A percentile compares a stretch with the other conserved stretches of the same genome.
phyloP scores from a whole-genome alignment of 2,888 invertebrate species.

The Zelleria hepariella region DNA sequence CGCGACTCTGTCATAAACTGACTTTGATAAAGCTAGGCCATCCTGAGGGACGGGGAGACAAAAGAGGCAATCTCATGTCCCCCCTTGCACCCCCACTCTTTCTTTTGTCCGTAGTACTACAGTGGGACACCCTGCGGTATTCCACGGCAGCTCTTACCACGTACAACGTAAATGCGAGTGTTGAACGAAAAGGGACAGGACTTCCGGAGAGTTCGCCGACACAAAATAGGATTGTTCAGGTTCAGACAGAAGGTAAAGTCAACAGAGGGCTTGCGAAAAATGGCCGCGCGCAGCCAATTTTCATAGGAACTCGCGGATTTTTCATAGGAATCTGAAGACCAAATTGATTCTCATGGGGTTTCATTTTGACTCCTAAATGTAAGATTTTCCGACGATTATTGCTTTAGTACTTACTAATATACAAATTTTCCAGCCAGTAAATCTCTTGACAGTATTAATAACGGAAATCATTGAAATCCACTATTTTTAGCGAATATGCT shows the following conservation, averaged over 20 bases:
- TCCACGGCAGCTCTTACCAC: not conserved
- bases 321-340: too few species aligned
- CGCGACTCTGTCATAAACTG: constrained; percentile 30
- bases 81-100: not conserved
- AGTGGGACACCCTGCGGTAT: not conserved
- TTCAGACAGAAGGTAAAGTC: not conserved
- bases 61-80: constrained; percentile 10
- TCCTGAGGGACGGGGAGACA: constrained; percentile 28
- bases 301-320: too few species aligned
- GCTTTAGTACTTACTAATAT: too few species aligned
- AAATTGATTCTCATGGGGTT: too few species aligned
- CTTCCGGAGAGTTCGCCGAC: not conserved
- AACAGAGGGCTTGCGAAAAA: not conserved
- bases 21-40: constrained; percentile 37
- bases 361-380: too few species aligned
- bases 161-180: not conserved
- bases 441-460: too few species aligned
- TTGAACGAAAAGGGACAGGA: not conserved
- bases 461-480: too few species aligned
- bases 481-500: too few species aligned
- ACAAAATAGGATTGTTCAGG: not conserved
- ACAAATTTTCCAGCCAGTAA: too few species aligned
- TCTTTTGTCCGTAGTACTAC: not conserved
- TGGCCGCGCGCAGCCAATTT: too few species aligned
- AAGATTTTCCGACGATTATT: too few species aligned